phyloP scores from a whole-genome alignment of 2,888 invertebrate genomes.

The Chaitophorus viminalis region DNA sequence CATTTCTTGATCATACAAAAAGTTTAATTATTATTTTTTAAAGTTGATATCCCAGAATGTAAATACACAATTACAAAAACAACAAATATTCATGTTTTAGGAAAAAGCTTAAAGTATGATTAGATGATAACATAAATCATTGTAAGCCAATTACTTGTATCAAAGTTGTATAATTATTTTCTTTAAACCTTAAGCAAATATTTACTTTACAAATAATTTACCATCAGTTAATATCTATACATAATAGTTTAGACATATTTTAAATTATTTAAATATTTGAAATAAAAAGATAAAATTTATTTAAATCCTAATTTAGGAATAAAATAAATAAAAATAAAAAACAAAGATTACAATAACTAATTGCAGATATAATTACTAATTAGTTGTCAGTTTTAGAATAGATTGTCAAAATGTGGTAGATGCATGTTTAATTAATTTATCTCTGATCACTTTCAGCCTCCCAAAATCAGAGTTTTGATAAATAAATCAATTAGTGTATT shows the following conservation, averaged over 20 bases:
- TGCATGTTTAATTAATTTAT: too few relatives aligned
- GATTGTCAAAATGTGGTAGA: too few relatives aligned
- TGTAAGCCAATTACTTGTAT: too few relatives aligned
- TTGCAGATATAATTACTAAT: background rate
- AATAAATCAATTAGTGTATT: too few relatives aligned
- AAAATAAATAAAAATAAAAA: too few relatives aligned
- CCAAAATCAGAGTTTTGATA: too few relatives aligned
- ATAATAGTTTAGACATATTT: too few relatives aligned
- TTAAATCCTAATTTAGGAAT: too few relatives aligned
- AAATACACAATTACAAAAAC: background rate
- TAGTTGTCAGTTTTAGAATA: background rate
- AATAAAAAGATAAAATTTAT: background rate
- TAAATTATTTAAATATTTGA: background rate
- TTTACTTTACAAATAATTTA: too few relatives aligned
- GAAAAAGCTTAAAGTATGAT: background rate
- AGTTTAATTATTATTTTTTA: background rate
- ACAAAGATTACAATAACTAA: background rate
- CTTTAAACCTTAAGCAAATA: background rate
- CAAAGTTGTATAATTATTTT: too few relatives aligned
- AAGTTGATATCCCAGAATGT: background rate
- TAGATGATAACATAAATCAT: background rate
- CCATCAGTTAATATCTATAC: too few relatives aligned
- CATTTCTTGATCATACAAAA: slow-evolving; percentile 19
- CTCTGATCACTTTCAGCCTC: too few relatives aligned
- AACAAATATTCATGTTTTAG: background rate